Conservation (phyloP, 2,888 invertebrate species). For the Cantharis rufa region DNA sequence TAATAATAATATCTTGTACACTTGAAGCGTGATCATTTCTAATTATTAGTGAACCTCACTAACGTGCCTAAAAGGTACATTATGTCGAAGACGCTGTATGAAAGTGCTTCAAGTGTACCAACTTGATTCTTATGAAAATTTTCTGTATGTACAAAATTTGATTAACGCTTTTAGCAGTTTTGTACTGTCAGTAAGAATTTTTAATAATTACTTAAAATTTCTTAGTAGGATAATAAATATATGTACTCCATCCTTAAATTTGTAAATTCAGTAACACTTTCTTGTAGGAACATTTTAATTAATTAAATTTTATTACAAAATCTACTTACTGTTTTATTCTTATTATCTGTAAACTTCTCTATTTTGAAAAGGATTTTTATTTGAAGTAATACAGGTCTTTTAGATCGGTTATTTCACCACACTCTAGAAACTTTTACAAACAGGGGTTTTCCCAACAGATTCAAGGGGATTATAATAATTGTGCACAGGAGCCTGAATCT, state of each 20-base stretch:
- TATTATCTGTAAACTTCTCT: not conserved
- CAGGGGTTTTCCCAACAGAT: not conserved
- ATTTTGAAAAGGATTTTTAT: not conserved
- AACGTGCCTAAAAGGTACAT: too few species aligned
- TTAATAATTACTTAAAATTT: slow-evolving; percentile 14
- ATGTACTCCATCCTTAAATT: slow-evolving; percentile 37
- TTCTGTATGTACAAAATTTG: slow-evolving; percentile 17
- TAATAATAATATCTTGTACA: slow-evolving; percentile 5
- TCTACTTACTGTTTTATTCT: not conserved
- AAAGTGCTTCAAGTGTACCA: slow-evolving; percentile 13
- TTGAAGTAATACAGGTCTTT: not conserved
- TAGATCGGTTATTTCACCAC: not conserved
- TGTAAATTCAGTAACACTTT: slow-evolving; percentile 44
- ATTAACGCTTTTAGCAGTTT: slow-evolving; percentile 1
- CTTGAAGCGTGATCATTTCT: slow-evolving; percentile 8
- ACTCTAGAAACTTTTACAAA: not conserved
- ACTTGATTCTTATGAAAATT: slow-evolving; percentile 2
- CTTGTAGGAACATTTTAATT: slow-evolving; percentile 49
- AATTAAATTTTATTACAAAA: slow-evolving; percentile 52
- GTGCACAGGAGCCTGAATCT: not conserved
- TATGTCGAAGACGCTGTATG: not conserved
- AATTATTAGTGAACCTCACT: not conserved
- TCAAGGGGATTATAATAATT: not conserved
- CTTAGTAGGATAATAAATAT: slow-evolving; percentile 20
- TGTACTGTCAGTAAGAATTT: slow-evolving; percentile 18